These are phyloP conservation scores for Pseudorhombus dupliciocellatus DNA, from an alignment of 2,113 vertebrate species.

Conservation along the genomic window DNA sequence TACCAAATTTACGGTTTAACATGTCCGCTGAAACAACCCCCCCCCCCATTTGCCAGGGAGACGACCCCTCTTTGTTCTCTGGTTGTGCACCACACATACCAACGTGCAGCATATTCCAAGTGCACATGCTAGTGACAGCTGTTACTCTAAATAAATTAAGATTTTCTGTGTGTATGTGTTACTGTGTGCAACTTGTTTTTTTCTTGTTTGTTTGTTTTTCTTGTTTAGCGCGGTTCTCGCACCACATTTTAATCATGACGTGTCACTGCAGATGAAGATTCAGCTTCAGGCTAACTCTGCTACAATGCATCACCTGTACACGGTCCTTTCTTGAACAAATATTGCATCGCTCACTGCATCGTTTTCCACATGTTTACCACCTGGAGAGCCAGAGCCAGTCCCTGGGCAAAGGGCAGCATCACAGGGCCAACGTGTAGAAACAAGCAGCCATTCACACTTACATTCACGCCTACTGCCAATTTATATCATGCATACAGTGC, in stretches of 20 bases:
- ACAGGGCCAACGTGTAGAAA: background rate
- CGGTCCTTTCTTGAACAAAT: background rate
- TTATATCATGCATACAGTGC: too few species aligned
- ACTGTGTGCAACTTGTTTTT: background rate
- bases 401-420: background rate
- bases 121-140: background rate
- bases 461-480: too few species aligned
- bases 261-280: background rate
- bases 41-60: slow-evolving; percentile 17
- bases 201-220: background rate
- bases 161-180: background rate
- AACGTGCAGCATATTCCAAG: background rate
- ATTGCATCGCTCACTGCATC: too few species aligned
- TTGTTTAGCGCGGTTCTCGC: background rate
- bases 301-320: background rate
- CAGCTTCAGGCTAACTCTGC: background rate
- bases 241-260: background rate
- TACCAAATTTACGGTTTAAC: slow-evolving; percentile 36
- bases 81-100: slow-evolving; percentile 9
- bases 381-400: background rate
- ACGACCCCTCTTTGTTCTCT: slow-evolving; percentile 39
- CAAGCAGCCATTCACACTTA: too few species aligned
- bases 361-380: background rate
- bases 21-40: slow-evolving; percentile 27
- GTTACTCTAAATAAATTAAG: background rate